Evolutionary conservation across 2,797 vertebrate species (phyloP), one percentile per base, ranked within the genome.

Genomic region (Myripristis jacobus): DNA sequence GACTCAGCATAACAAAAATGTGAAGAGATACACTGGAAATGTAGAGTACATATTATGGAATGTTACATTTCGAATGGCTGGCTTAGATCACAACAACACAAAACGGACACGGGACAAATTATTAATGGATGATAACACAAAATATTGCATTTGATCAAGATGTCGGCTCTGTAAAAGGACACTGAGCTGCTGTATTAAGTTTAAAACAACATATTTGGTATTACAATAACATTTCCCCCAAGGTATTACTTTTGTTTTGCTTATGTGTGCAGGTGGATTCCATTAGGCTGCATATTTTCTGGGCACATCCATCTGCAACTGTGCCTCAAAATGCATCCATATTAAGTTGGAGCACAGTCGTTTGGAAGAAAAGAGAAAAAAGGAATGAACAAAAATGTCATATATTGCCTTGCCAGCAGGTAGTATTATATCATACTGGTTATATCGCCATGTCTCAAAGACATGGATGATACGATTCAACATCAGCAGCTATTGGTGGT

Each of bases 121-220:
- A 81, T 59, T 73, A 73, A 81, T 50, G 60, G 55, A 71, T 72
- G 67, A 69, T 10, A 73, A 86, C 77, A 83, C 63, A 73, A 85
- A 86, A 86, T 87, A 89, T 89, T 92, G 89, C 84, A 92, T 92
- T 82, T 87, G 74, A 83, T 86, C 77, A 77, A 84, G 53, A 68
- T 60, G 62, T 85, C 77, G 68, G 80, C 79, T 83, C 78, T 56
- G 64, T 80, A 72, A 84, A 87, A 85, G 83, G 72, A 73, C 36
- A 64, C 70, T 59, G 74, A 81, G 79, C 86, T 86, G 79, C 69
- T 73, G 64, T 59, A 57, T 55, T 80, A 6, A 73, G 77, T 80
- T 74, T 67, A 59, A 80, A 84, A 88, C 68, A 73, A 81, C 65
- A 80, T 75, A 67, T 51, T 83, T 64, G 75, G 27, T 79, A 73